phyloP scores from a whole-genome alignment of 1,140 invertebrate genomes.

The Drosophila prosaltans region DNA sequence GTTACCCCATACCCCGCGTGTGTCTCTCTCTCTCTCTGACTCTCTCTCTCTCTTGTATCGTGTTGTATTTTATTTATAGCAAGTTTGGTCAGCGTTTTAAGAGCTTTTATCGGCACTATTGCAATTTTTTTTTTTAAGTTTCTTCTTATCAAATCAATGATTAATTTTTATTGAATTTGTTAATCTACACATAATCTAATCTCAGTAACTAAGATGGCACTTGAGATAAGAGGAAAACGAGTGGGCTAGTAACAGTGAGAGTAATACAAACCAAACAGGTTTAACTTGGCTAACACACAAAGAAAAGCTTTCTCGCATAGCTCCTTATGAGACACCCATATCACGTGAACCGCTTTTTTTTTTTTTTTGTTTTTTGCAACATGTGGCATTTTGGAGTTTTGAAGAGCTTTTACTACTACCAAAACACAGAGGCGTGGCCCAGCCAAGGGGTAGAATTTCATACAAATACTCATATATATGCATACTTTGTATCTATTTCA shows the following conservation, averaged over 20 bases:
- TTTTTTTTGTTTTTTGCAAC: slow-evolving; percentile 38
- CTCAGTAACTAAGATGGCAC: not conserved
- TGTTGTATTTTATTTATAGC: slow-evolving; percentile 22
- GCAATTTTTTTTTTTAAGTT: not conserved
- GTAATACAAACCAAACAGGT: slow-evolving; percentile 7
- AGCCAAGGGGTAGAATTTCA: not conserved
- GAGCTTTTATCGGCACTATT: slow-evolving; percentile 2
- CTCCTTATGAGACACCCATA: slow-evolving; percentile 1
- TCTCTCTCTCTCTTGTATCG: too few species aligned
- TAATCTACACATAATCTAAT: slow-evolving; percentile 5
- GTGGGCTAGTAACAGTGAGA: not conserved
- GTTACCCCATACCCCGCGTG: too few species aligned
- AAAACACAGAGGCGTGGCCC: not conserved
- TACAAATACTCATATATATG: not conserved
- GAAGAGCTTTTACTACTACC: slow-evolving; percentile 41
- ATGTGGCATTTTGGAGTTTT: slow-evolving; percentile 49
- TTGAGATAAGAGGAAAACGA: not conserved
- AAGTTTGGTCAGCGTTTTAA: slow-evolving; percentile 5
- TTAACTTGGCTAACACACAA: not conserved
- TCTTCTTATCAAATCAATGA: slow-evolving; percentile 3
- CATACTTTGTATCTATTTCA: not conserved
- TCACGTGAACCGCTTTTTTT: slow-evolving; percentile 42
- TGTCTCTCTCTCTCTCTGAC: too few species aligned
- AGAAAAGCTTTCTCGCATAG: not conserved
- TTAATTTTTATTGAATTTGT: slow-evolving; percentile 1